Evolutionary conservation across 1,140 invertebrate genomes (phyloP).

Genomic region (Homarus americanus): DNA sequence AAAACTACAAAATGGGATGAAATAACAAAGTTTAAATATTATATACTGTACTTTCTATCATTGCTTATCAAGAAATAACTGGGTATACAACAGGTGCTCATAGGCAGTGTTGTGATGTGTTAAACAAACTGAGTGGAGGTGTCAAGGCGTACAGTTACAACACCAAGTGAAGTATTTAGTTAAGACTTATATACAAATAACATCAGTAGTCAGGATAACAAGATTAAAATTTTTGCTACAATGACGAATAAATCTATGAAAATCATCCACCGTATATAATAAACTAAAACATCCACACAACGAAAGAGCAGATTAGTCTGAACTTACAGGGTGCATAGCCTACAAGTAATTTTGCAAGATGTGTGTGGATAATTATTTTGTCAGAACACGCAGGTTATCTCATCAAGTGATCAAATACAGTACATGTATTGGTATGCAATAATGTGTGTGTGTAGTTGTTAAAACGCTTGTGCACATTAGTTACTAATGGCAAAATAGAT

Average conservation of each 20-base stretch:
- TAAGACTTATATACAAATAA: too few relatives aligned
- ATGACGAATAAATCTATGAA: too few relatives aligned
- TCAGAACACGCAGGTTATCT: not conserved
- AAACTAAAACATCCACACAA: not conserved
- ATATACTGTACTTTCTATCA: too few relatives aligned
- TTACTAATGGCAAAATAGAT: not conserved
- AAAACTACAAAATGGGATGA: too few relatives aligned
- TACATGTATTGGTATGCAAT: not conserved
- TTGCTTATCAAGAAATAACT: too few relatives aligned
- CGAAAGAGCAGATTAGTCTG: not conserved
- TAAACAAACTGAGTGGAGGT: too few relatives aligned
- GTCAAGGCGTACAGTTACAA: too few relatives aligned
- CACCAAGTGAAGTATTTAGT: too few relatives aligned
- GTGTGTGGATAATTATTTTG: not conserved
- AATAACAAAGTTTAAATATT: too few relatives aligned
- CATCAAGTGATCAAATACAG: not conserved
- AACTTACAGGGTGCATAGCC: conserved; percentile 19
- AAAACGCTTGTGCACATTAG: not conserved
- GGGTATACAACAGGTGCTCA: too few relatives aligned
- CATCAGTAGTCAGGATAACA: not conserved
- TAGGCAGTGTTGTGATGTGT: too few relatives aligned
- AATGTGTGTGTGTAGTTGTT: not conserved
- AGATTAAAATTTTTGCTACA: not conserved
- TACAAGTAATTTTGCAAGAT: not conserved
- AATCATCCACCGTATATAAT: too few relatives aligned